phyloP scores from a whole-genome alignment of 2,797 vertebrate genomes.

The Rhinoraja longicauda region DNA sequence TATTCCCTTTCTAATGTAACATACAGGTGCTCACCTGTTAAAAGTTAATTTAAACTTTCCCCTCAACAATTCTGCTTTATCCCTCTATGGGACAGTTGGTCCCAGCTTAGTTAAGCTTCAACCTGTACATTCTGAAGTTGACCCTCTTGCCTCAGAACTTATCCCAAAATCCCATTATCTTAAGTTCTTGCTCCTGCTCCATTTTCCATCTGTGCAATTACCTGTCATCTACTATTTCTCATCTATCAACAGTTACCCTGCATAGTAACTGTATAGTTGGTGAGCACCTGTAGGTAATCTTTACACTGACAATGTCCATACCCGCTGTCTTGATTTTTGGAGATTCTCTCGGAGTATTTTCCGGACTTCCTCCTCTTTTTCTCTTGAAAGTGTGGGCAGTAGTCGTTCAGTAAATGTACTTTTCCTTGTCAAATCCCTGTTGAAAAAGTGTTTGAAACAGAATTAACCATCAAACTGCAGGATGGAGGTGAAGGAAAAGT shows the following conservation, averaged over 20 bases:
- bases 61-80: too few relatives aligned
- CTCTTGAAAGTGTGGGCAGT: conserved; percentile 75
- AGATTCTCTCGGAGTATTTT: conserved; percentile 89
- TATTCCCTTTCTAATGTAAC: too few relatives aligned
- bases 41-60: too few relatives aligned
- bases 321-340: conserved; percentile 88
- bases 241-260: background rate
- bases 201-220: too few relatives aligned
- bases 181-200: too few relatives aligned
- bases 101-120: too few relatives aligned
- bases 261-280: background rate
- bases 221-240: too few relatives aligned
- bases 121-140: too few relatives aligned
- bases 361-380: conserved; percentile 90
- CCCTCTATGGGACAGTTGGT: too few relatives aligned
- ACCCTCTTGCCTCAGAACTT: too few relatives aligned
- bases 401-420: conserved; percentile 61
- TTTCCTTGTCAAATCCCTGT: conserved; percentile 89
- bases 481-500: background rate
- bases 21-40: too few relatives aligned
- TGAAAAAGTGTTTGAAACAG: background rate
- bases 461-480: background rate
- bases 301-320: conserved; percentile 46
- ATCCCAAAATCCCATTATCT: too few relatives aligned
- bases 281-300: background rate